A percentile compares a stretch with the other conserved stretches of the same genome.
Conservation (phyloP, 2,797 vertebrate genomes). For the Rhabdophis nuchalis region DNA sequence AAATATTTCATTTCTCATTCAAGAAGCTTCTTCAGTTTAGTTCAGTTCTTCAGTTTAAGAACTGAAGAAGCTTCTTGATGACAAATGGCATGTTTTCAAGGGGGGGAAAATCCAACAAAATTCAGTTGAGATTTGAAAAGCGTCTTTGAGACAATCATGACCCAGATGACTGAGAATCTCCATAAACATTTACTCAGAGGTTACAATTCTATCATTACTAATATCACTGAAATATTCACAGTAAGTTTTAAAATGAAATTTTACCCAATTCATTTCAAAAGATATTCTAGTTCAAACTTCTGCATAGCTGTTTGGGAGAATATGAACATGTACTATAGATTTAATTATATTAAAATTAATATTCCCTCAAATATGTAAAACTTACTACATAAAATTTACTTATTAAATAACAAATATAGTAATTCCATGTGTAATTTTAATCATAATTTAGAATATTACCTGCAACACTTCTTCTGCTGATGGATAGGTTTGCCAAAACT, state of each 20-base stretch:
- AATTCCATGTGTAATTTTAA: not conserved
- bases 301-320: not conserved
- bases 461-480: constrained; percentile 86
- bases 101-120: too few species aligned
- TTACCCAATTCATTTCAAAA: not conserved
- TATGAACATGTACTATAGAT: not conserved
- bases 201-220: not conserved
- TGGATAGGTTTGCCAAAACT: constrained; percentile 90
- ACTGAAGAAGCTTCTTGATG: too few species aligned
- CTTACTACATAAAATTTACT: not conserved
- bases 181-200: too few species aligned
- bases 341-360: not conserved
- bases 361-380: not conserved
- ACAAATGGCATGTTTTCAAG: too few species aligned
- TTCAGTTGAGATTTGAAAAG: too few species aligned
- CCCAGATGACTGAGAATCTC: too few species aligned
- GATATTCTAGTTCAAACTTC: not conserved
- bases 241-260: not conserved
- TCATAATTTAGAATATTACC: constrained; percentile 68
- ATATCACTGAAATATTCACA: not conserved
- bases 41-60: too few species aligned
- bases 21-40: too few species aligned
- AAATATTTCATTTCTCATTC: too few species aligned
- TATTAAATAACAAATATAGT: not conserved
- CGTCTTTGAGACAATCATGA: too few species aligned